Evolutionary conservation across 1,140 invertebrate genomes (phyloP).

Genomic region (Dendrolimus kikuchii): DNA sequence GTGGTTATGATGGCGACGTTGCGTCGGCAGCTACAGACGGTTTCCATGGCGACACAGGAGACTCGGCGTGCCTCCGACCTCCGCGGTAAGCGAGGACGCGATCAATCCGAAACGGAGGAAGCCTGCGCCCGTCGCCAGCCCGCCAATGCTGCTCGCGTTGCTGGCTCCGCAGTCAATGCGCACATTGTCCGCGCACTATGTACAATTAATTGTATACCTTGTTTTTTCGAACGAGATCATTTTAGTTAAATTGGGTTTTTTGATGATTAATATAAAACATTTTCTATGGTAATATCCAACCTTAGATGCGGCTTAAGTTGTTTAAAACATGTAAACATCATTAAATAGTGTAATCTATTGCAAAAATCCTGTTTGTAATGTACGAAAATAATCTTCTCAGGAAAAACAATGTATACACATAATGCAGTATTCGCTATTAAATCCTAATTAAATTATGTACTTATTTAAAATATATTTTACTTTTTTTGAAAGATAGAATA

Average conservation of each 20-base stretch:
- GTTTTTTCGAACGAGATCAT: conserved; percentile 1
- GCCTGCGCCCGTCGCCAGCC: conserved; percentile 23
- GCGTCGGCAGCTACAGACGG: conserved; percentile 45
- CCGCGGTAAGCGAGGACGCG: conserved; percentile 24
- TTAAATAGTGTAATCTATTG: no score
- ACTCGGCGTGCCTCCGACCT: conserved; percentile 28
- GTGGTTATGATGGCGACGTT: conserved; percentile 42
- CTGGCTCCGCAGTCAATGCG: conserved; percentile 16
- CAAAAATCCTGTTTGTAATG: no score
- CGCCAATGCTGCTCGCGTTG: conserved; percentile 13
- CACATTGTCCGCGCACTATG: conserved; percentile 24
- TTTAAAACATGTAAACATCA: no score
- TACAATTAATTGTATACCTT: conserved; percentile 4
- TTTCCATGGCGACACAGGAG: conserved; percentile 47
- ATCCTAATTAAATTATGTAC: no score
- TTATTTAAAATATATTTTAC: no score
- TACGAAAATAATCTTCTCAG: no score
- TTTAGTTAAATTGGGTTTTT: background rate
- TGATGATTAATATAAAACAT: no score
- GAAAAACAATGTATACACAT: no score
- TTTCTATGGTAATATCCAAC: no score
- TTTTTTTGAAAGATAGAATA: no score
- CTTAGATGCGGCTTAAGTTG: no score
- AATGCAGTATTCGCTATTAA: no score
- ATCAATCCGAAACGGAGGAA: conserved; percentile 49